Evolutionary conservation across 2,113 vertebrate species (phyloP), one percentile per base, ranked within the genome.

Genomic region (Pteruthius melanotis): DNA sequence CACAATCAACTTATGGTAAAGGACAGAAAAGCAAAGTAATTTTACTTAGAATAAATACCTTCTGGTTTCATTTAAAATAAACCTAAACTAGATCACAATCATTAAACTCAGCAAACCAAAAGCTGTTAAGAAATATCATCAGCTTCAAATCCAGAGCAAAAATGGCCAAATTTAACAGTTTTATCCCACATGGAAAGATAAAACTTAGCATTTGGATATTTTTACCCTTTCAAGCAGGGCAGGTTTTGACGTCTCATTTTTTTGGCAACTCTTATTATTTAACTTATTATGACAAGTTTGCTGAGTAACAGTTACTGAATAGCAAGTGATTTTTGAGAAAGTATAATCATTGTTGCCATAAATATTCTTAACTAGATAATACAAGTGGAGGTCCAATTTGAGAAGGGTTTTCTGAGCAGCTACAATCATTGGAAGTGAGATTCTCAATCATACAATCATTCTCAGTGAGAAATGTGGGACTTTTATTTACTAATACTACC

Each of bases 21-120:
- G 68, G 40, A 50, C 15, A 78, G 64, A 64, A 91, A 23, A 74
- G 49, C 57, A 65, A 95, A 92, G 66, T 81, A 23, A 75, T 83
- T 95, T 69, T 44, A 24, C 61, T 89, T 22, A 15, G 52, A 94
- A 64, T 50, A 86, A 87, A 77, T 66, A 80, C 53, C 33, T 82
- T 88, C 82, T 90, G 57, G 86, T 93, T 97, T 90, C 69, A 63
- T 76, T 92, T 49, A 92, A 31, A 92, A 79, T 74, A 78, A 70
- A 88, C 28, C 28, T 47, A 70, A 65, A 79, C 71, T 85, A 57
- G 50, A 72, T 63, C 37, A 50, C 33, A 22, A 11, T 85, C 45
- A n/a, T 65, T 78, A 94, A 82, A 84, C 22, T 10, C 24, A 66
- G 37, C 16, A 75, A 87, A 12, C 28, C 19, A 75, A 54, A 76